Percentiles rank a stretch among this genome's conserved stretches.
These are phyloP conservation scores for Nemapogon koenigi DNA, from an alignment of 2,888 invertebrate species.

Conservation along the genomic window DNA sequence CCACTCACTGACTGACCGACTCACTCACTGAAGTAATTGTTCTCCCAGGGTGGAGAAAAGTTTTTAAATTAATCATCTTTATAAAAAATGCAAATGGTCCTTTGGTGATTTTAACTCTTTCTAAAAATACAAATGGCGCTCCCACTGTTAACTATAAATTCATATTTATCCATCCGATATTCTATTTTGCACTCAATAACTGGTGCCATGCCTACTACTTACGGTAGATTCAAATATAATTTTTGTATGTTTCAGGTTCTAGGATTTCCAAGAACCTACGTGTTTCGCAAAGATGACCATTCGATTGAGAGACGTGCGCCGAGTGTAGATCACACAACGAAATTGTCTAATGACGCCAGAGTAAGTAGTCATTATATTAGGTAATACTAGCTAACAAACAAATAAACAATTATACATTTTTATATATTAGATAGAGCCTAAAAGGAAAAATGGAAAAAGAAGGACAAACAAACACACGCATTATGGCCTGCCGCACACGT, in stretches of 20 bases:
- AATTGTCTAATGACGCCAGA: conserved; percentile 60
- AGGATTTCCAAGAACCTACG: conserved; percentile 72
- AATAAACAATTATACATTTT: neutral
- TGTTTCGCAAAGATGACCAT: conserved; percentile 67
- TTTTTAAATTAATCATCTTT: too few relatives aligned
- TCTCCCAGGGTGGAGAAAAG: too few relatives aligned
- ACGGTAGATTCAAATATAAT: too few relatives aligned
- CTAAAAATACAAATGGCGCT: too few relatives aligned
- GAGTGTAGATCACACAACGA: conserved; percentile 40
- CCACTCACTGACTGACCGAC: too few relatives aligned
- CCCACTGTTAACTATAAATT: neutral
- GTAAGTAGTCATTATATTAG: conserved; percentile 43
- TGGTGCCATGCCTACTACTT: conserved; percentile 1
- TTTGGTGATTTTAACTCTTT: too few relatives aligned
- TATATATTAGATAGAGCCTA: neutral
- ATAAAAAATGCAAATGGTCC: too few relatives aligned
- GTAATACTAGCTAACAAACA: conserved; percentile 3
- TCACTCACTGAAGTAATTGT: too few relatives aligned
- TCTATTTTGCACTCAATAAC: conserved; percentile 3
- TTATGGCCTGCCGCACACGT: too few relatives aligned
- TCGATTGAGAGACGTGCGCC: conserved; percentile 66
- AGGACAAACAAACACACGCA: too few relatives aligned
- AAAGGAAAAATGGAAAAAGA: too few relatives aligned
- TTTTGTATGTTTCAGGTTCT: conserved; percentile 58
- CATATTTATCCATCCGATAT: neutral